phyloP scores from a whole-genome alignment of 2,113 vertebrate genomes.

The Pteronura brasiliensis region DNA sequence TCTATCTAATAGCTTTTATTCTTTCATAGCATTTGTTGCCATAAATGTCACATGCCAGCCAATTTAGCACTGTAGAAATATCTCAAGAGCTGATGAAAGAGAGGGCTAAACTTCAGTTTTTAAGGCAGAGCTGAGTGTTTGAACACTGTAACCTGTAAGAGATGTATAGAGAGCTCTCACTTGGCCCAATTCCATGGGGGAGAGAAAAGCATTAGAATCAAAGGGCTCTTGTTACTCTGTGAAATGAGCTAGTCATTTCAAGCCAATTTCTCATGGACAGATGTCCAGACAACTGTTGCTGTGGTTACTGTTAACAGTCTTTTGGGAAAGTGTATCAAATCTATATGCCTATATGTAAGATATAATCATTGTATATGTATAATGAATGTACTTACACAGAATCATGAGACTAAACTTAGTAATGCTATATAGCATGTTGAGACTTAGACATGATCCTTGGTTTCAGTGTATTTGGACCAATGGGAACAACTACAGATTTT shows the following conservation, averaged over 20 bases:
- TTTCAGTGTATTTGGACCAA: not conserved
- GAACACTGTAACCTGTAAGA: not conserved
- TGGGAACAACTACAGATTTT: not conserved
- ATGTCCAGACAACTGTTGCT: conserved; percentile 35
- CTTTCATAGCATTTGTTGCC: not conserved
- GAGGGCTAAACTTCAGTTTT: not conserved
- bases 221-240: not conserved
- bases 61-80: not conserved
- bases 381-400: not conserved
- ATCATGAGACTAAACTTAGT: not conserved
- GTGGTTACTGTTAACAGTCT: not conserved
- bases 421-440: not conserved
- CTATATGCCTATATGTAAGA: conserved; percentile 21
- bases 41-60: not conserved
- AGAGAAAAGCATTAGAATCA: not conserved
- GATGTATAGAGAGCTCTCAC: not conserved
- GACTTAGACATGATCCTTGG: not conserved
- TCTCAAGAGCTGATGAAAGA: not conserved
- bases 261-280: conserved; percentile 31
- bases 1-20: not conserved
- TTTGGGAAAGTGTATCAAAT: conserved; percentile 36
- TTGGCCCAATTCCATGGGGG: not conserved
- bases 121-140: not conserved
- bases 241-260: conserved; percentile 22
- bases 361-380: not conserved